Evolutionary conservation across 2,888 invertebrate genomes (phyloP).

Genomic region (Diogma glabrata): DNA sequence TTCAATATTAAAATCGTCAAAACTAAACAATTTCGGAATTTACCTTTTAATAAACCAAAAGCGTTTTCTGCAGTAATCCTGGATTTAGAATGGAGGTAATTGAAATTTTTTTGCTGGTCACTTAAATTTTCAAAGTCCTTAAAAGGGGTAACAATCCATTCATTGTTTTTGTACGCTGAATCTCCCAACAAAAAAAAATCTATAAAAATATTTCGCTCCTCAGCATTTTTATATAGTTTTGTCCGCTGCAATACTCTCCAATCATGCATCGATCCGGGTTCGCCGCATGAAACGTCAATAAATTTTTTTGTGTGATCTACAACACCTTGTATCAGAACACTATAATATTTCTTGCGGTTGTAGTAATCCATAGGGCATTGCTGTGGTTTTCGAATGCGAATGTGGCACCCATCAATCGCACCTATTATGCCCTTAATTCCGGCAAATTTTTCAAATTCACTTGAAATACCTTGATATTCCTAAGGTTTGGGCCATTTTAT

Average conservation of each 20-base stretch:
- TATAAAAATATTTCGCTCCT: too few relatives aligned
- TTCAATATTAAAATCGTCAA: conserved; percentile 18
- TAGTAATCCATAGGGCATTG: conserved; percentile 17
- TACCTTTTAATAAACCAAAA: conserved; percentile 23
- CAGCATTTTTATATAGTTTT: too few relatives aligned
- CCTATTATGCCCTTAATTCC: conserved; percentile 17
- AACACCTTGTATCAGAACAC: conserved; percentile 22
- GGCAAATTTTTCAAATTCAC: conserved; percentile 13
- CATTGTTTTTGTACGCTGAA: too few relatives aligned
- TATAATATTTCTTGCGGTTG: conserved; percentile 19
- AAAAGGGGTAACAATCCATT: too few relatives aligned
- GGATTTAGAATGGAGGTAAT: conserved; percentile 21
- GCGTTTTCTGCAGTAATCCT: too few relatives aligned
- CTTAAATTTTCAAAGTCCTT: too few relatives aligned
- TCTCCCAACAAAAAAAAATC: too few relatives aligned
- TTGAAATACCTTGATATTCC: not conserved
- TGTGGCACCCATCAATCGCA: conserved; percentile 20
- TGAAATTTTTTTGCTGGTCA: conserved; percentile 22
- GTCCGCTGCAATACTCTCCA: too few relatives aligned
- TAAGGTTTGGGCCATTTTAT: conserved; percentile 17
- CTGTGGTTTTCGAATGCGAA: conserved; percentile 18
- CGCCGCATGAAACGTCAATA: conserved; percentile 22
- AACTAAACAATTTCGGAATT: conserved; percentile 23
- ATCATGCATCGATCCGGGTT: too few relatives aligned
- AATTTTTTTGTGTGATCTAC: conserved; percentile 22